Conservation (phyloP, 1,140 invertebrate species). For the Battus philenor region DNA sequence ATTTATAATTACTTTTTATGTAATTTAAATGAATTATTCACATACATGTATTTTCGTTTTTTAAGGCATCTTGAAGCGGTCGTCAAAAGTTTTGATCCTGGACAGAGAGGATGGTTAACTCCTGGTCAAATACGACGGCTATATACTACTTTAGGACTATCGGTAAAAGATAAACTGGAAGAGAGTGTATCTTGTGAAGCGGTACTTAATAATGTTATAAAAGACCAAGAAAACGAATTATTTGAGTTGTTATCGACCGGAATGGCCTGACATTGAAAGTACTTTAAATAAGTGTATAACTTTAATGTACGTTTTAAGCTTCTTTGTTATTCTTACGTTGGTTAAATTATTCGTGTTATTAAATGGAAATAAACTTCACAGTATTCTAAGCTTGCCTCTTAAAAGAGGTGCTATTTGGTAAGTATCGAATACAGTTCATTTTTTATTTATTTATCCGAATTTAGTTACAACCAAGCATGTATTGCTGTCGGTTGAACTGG, state of each 20-base stretch:
- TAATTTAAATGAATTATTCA: too few species aligned
- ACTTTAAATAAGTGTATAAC: background rate
- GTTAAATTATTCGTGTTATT: background rate
- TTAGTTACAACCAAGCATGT: too few species aligned
- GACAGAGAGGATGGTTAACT: constrained; percentile 52
- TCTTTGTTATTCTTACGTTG: background rate
- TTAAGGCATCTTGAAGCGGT: constrained; percentile 57
- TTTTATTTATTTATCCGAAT: too few species aligned
- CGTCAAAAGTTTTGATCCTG: constrained; percentile 63
- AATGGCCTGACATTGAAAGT: constrained; percentile 1
- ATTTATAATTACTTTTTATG: too few species aligned
- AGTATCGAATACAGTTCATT: too few species aligned
- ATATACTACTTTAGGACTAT: constrained; percentile 43
- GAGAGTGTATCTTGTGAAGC: constrained; percentile 36
- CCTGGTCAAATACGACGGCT: constrained; percentile 46
- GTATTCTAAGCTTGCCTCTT: background rate
- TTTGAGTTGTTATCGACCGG: constrained; percentile 42
- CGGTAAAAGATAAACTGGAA: constrained; percentile 22
- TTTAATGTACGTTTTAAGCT: background rate
- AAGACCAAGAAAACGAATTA: constrained; percentile 45
- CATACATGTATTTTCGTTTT: too few species aligned
- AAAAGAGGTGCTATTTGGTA: background rate
- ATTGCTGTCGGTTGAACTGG: too few species aligned
- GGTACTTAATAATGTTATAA: constrained; percentile 30
- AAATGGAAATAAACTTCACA: constrained; percentile 9